A percentile compares a stretch with the other conserved stretches of the same genome.
Evolutionary conservation across 2,797 vertebrate species (phyloP).

Genomic region (Babyrousa celebensis): DNA sequence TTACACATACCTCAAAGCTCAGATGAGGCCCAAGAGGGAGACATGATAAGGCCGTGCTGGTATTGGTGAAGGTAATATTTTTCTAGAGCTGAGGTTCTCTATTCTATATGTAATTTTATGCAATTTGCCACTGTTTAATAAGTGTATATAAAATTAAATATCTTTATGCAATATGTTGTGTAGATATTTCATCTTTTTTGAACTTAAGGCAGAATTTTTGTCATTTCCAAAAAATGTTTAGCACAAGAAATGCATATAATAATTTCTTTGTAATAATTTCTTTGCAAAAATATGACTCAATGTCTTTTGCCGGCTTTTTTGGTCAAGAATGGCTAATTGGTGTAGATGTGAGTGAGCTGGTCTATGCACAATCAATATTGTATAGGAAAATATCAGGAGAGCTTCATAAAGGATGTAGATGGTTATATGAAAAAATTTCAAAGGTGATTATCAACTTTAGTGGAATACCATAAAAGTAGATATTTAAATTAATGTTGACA

Average conservation of each 20-base stretch:
- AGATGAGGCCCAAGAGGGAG: background rate
- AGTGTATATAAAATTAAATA: background rate
- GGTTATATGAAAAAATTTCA: conserved; percentile 12
- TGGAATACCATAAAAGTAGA: background rate
- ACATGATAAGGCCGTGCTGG: background rate
- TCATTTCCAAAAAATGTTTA: conserved; percentile 34
- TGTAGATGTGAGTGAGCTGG: background rate
- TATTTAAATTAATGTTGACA: background rate
- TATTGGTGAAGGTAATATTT: background rate
- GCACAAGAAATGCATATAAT: background rate
- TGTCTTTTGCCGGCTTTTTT: background rate
- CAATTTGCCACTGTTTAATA: background rate
- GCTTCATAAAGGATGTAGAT: conserved; percentile 28
- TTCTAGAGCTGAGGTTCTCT: background rate
- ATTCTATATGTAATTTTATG: background rate
- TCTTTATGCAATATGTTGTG: background rate
- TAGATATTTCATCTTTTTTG: background rate
- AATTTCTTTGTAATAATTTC: background rate
- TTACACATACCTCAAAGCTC: background rate
- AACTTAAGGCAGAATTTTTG: conserved; percentile 45
- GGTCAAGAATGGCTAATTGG: background rate
- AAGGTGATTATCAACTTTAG: background rate
- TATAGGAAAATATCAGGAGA: background rate
- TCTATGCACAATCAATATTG: background rate
- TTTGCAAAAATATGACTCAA: background rate